phyloP scores from a whole-genome alignment of 2,797 vertebrate genomes.

The Rhinatrema bivittatum region DNA sequence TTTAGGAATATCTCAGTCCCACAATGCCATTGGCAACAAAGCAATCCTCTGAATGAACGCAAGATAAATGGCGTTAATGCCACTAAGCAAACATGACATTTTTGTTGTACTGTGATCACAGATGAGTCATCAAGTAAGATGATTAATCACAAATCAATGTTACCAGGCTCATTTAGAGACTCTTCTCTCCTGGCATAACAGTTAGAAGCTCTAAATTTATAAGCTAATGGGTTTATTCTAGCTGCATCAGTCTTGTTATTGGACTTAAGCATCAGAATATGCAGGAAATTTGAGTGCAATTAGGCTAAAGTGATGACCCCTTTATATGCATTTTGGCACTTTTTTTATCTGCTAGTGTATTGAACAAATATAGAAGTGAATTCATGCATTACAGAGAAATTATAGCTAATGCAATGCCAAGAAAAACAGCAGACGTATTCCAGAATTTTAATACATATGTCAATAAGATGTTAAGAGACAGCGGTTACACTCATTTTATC shows the following conservation, averaged over 20 bases:
- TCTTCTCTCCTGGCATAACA: constrained; percentile 46
- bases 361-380: constrained; percentile 59
- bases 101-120: constrained; percentile 52
- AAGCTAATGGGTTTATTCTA: constrained; percentile 60
- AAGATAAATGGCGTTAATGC: constrained; percentile 59
- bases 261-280: constrained; percentile 37
- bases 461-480: constrained; percentile 33
- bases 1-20: constrained; percentile 26
- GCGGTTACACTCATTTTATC: constrained; percentile 44
- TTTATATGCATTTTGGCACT: constrained; percentile 49
- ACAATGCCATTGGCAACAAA: constrained; percentile 49
- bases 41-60: constrained; percentile 44
- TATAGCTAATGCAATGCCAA: constrained; percentile 52
- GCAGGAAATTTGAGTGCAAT: constrained; percentile 58
- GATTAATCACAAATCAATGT: constrained; percentile 67
- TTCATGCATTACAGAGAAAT: constrained; percentile 54
- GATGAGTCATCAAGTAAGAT: constrained; percentile 60
- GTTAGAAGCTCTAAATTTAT: constrained; percentile 51
- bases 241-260: constrained; percentile 48
- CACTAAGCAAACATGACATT: constrained; percentile 57
- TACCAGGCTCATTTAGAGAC: constrained; percentile 57
- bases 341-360: constrained; percentile 42
- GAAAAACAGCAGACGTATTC: constrained; percentile 41
- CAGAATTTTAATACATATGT: constrained; percentile 45
- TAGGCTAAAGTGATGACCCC: constrained; percentile 52